phyloP scores from a whole-genome alignment of 1,140 invertebrate species.

The Drosophila rufa region DNA sequence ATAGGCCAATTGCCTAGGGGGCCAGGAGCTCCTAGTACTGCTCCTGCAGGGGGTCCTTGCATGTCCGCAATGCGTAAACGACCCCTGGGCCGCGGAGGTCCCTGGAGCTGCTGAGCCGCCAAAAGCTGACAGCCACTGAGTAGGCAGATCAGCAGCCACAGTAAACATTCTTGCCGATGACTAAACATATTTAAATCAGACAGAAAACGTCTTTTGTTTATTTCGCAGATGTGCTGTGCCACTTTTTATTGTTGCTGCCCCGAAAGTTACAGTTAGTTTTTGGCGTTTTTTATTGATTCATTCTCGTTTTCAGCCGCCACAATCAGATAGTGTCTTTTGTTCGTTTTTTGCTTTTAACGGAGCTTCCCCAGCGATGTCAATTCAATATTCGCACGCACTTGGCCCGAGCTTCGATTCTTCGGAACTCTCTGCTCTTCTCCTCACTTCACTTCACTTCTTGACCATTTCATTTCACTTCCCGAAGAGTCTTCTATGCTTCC shows the following conservation, averaged over 20 bases:
- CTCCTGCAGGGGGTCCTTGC: not conserved
- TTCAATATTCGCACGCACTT: conserved; percentile 53
- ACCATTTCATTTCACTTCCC: not conserved
- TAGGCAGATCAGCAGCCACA: conserved; percentile 20
- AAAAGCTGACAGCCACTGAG: conserved; percentile 4
- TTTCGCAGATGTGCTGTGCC: conserved; percentile 60
- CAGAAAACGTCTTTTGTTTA: conserved; percentile 26
- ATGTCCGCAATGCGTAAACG: conserved; percentile 72
- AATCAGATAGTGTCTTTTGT: conserved; percentile 30
- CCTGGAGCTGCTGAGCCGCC: conserved; percentile 52
- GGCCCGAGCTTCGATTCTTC: conserved; percentile 11
- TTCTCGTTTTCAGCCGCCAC: conserved; percentile 48
- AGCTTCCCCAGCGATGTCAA: conserved; percentile 37
- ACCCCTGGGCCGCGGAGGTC: conserved; percentile 59
- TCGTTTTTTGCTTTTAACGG: conserved; percentile 46
- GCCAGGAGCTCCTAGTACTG: not conserved
- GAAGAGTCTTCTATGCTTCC: conserved; percentile 22
- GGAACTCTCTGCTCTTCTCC: not conserved
- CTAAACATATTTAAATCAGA: conserved; percentile 42
- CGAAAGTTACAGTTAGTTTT: conserved; percentile 65
- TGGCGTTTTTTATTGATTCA: conserved; percentile 35
- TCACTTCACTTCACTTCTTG: too few species aligned
- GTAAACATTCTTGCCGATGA: conserved; percentile 30
- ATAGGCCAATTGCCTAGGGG: conserved; percentile 11
- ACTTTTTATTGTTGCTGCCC: conserved; percentile 57